phyloP scores from a whole-genome alignment of 1,140 invertebrate species.

The Berghia stephanieae region DNA sequence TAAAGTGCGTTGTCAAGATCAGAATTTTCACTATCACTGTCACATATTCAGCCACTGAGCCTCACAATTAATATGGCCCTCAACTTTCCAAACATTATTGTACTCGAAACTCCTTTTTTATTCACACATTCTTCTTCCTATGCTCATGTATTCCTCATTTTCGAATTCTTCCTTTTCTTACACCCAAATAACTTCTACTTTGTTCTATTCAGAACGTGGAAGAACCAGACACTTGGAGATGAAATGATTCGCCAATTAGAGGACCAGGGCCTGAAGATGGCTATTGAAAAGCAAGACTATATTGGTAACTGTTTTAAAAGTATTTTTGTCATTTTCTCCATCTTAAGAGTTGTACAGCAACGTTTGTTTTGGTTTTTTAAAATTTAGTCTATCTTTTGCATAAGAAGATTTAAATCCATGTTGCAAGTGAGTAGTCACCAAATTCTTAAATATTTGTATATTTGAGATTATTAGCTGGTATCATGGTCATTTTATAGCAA shows the following conservation, averaged over 20 bases:
- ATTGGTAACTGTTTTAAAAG: slow-evolving; percentile 49
- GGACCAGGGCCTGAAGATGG: slow-evolving; percentile 65
- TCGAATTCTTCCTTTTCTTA: no score
- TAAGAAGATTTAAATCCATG: neutral
- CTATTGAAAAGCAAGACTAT: slow-evolving; percentile 68
- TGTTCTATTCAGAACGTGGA: slow-evolving; percentile 67
- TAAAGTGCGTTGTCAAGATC: no score
- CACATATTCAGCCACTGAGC: no score
- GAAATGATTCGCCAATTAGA: slow-evolving; percentile 67
- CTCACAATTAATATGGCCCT: no score
- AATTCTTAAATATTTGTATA: neutral
- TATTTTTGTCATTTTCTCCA: neutral
- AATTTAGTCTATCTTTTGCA: neutral
- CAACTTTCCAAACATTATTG: no score
- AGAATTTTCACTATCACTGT: no score
- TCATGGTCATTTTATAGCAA: no score
- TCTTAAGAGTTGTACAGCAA: neutral
- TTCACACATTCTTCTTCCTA: no score
- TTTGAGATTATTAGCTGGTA: no score
- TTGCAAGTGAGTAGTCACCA: neutral
- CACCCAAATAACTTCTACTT: no score
- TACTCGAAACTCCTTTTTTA: no score
- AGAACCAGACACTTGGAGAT: slow-evolving; percentile 66
- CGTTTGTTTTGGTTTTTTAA: slow-evolving; percentile 11
- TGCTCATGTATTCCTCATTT: no score